These are phyloP conservation scores for Pseudopodoces humilis DNA, from an alignment of 2,113 vertebrate species.

Conservation along the genomic window DNA sequence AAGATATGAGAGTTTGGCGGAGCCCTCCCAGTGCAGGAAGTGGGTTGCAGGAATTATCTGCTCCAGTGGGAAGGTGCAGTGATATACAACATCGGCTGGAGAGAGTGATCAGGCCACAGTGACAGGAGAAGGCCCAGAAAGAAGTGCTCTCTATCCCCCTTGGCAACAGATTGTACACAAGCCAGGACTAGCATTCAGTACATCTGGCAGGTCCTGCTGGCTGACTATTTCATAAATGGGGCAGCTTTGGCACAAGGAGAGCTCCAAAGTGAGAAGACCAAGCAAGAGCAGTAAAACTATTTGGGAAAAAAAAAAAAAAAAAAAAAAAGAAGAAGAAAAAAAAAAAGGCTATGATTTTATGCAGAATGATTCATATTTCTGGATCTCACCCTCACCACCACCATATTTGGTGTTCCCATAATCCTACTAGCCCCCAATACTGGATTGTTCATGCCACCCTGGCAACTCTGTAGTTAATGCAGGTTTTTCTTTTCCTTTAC, in stretches of 20 bases:
- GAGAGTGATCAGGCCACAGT: neutral
- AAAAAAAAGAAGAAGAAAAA: rapidly evolving
- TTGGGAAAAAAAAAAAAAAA: neutral
- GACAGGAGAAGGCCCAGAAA: neutral
- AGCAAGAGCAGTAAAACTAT: neutral
- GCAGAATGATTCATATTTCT: neutral
- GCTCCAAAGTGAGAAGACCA: neutral
- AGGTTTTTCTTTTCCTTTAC: neutral
- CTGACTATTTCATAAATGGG: neutral
- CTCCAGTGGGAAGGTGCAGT: neutral
- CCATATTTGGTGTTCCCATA: neutral
- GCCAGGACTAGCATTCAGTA: neutral
- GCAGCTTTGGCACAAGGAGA: neutral
- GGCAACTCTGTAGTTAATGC: neutral
- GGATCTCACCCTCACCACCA: neutral
- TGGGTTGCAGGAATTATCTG: neutral
- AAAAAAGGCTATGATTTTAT: neutral
- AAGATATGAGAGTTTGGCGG: neutral
- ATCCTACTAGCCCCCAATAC: rapidly evolving
- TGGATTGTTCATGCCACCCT: neutral
- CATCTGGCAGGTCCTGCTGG: neutral
- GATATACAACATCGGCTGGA: neutral
- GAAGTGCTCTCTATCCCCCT: neutral
- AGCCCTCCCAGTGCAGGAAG: neutral
- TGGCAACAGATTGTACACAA: neutral